Evolutionary conservation across 2,797 vertebrate genomes (phyloP), one percentile per base, ranked within the genome.

Genomic region (Simalia tracyae): DNA sequence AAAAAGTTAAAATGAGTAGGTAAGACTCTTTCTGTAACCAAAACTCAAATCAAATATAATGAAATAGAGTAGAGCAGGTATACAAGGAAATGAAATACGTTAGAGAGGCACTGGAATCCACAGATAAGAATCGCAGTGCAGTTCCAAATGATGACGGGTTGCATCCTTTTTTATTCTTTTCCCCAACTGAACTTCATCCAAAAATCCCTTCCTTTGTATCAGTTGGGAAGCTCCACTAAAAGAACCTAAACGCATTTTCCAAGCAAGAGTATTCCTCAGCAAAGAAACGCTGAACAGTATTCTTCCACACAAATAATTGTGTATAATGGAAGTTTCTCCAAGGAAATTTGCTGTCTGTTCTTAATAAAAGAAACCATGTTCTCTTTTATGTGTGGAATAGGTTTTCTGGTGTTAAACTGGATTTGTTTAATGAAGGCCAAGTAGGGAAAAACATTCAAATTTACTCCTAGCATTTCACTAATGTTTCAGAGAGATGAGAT

Each of bases 401-500:
- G 42, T 87, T 86, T 81, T 86, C 28, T 72, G 60, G 50, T 94
- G n/a, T 11, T 92, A 81, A 89, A 93, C 24, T 64, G 76, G 88
- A 87, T 95, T 95, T 94, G 42, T 93, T 95, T 94, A 95, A 92
- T 88, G 93, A 95, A 86, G 86, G 91, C 91, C 60, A 93, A 54
- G 68, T 2, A 93, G 88, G 26, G 46, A 46, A n/a, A 15, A 10
- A 50, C 89, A 91, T 46, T 89, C 4, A 5, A 86, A 88, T 86
- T 87, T 61, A 90, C 93, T 94, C 50, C 64, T 92, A 61, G 36
- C 72, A 63, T 66, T 54, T 17, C 17, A 17, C 28, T 63, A 92
- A 76, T n/a, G 91, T 94, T 60, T 56, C 57, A 92, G 64, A 92
- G 76, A 68, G 86, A 91, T 92, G 46, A 90, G 31, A 36, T 91